phyloP scores from a whole-genome alignment of 2,113 vertebrate genomes.

The Hoplias malabaricus region DNA sequence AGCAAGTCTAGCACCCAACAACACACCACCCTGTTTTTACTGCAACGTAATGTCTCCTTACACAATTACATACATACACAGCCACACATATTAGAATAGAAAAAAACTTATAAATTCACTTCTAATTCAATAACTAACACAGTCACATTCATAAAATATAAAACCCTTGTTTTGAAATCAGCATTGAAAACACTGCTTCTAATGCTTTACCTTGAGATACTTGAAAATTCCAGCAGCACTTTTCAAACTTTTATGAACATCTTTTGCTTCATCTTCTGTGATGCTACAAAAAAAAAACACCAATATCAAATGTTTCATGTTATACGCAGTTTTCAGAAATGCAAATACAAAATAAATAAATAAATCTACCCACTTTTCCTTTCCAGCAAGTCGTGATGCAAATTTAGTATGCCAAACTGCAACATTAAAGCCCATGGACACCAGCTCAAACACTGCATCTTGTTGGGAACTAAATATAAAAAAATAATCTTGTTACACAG shows the following conservation, averaged over 20 bases:
- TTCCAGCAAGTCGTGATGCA: constrained; percentile 90
- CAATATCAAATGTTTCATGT: neutral
- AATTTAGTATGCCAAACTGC: constrained; percentile 97
- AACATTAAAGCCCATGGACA: constrained; percentile 94
- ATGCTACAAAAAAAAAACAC: constrained; percentile 71
- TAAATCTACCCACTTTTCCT: constrained; percentile 88
- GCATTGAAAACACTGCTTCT: neutral
- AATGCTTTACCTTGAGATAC: constrained; percentile 84
- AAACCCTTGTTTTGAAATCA: neutral
- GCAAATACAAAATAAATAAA: neutral
- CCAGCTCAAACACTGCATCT: constrained; percentile 92
- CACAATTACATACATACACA: too few species aligned
- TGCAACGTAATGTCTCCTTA: too few species aligned
- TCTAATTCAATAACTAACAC: too few species aligned
- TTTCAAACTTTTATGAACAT: constrained; percentile 93
- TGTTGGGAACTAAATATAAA: constrained; percentile 84
- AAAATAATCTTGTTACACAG: neutral
- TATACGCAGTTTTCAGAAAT: neutral
- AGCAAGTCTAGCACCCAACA: too few species aligned
- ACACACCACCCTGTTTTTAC: too few species aligned
- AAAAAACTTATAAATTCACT: too few species aligned
- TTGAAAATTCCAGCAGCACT: constrained; percentile 94
- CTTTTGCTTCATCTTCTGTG: constrained; percentile 95
- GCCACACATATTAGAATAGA: too few species aligned
- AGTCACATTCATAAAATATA: neutral